These are phyloP conservation scores for Protophormia terraenovae DNA, from an alignment of 2,888 invertebrate species.

Conservation along the genomic window DNA sequence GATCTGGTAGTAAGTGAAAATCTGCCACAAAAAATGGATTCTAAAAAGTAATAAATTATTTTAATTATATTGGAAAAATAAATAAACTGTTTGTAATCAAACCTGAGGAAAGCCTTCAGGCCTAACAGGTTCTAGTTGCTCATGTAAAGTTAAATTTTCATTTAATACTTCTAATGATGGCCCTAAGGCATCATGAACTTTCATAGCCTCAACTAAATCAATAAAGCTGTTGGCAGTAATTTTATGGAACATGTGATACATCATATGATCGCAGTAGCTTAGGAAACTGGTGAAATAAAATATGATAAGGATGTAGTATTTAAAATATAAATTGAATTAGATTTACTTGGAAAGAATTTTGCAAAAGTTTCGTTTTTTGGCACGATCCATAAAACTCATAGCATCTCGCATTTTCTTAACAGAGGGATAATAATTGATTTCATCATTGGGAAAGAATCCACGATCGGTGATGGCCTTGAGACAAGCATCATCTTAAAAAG, in stretches of 20 bases:
- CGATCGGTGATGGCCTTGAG: slow-evolving; percentile 87
- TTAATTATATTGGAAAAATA: slow-evolving; percentile 64
- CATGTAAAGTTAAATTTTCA: slow-evolving; percentile 81
- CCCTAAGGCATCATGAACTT: slow-evolving; percentile 82
- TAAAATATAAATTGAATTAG: no score
- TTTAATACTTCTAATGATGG: slow-evolving; percentile 82
- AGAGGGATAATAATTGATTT: slow-evolving; percentile 81
- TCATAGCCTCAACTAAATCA: slow-evolving; percentile 83
- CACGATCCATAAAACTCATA: slow-evolving; percentile 93
- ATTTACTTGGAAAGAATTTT: slow-evolving; percentile 88
- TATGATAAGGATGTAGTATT: no score
- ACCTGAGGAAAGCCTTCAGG: slow-evolving; percentile 82
- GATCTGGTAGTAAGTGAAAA: slow-evolving; percentile 83
- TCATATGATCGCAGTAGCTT: slow-evolving; percentile 87
- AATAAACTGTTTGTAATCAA: neutral
- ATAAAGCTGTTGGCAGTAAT: slow-evolving; percentile 85
- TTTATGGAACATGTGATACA: slow-evolving; percentile 86
- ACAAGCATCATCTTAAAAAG: slow-evolving; percentile 84
- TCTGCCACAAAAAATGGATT: slow-evolving; percentile 83
- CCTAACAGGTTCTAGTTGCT: slow-evolving; percentile 82
- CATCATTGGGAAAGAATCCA: slow-evolving; percentile 91
- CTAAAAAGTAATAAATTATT: slow-evolving; percentile 60
- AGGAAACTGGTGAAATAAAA: slow-evolving; percentile 84
- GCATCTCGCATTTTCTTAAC: slow-evolving; percentile 85
- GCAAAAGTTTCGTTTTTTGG: slow-evolving; percentile 91